These are phyloP conservation scores for Drosophila saltans DNA, from an alignment of 1,140 invertebrate species.

Conservation along the genomic window DNA sequence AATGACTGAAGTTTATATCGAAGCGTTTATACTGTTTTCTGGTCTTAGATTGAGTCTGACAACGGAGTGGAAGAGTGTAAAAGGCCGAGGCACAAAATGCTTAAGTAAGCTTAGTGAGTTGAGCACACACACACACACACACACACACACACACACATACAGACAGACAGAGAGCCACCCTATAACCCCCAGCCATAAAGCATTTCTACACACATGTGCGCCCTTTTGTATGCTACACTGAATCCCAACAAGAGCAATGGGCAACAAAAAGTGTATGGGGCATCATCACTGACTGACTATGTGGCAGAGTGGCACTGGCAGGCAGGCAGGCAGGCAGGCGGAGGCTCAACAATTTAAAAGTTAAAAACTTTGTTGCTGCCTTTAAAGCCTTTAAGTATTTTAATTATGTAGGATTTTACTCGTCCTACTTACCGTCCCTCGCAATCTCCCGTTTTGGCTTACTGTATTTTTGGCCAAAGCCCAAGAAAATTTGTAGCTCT, in stretches of 20 bases:
- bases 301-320: background rate
- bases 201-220: slow-evolving; percentile 76
- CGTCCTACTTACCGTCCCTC: background rate
- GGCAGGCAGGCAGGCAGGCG: background rate
- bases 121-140: slow-evolving; percentile 31
- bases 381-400: slow-evolving; percentile 81
- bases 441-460: background rate
- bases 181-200: slow-evolving; percentile 46
- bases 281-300: no score
- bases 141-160: background rate
- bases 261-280: background rate
- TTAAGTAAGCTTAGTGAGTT: slow-evolving; percentile 76
- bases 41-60: slow-evolving; percentile 52
- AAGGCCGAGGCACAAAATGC: slow-evolving; percentile 61
- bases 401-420: slow-evolving; percentile 79
- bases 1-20: slow-evolving; percentile 30
- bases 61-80: slow-evolving; percentile 23
- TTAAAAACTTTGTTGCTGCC: slow-evolving; percentile 69
- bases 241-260: slow-evolving; percentile 32
- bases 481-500: slow-evolving; percentile 65
- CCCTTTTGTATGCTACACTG: slow-evolving; percentile 53
- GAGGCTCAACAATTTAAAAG: slow-evolving; percentile 69
- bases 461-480: slow-evolving; percentile 47
- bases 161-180: background rate
- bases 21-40: slow-evolving; percentile 45